These are phyloP conservation scores for Gonioctena quinquepunctata DNA, from an alignment of 1,140 invertebrate species.

Conservation along the genomic window DNA sequence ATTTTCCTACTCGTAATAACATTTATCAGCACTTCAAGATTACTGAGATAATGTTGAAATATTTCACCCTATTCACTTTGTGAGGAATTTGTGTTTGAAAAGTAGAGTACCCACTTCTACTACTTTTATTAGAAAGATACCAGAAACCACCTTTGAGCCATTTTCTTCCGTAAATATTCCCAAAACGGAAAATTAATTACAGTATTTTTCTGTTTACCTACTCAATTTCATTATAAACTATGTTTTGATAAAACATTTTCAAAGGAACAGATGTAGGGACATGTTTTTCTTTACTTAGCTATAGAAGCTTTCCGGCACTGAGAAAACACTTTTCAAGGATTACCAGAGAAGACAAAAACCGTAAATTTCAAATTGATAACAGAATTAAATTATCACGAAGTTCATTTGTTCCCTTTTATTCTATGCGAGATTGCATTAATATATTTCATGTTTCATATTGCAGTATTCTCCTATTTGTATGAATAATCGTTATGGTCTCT, in stretches of 20 bases:
- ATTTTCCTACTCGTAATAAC: too few species aligned
- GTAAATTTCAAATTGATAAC: neutral
- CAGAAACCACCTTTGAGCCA: neutral
- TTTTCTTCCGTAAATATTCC: neutral
- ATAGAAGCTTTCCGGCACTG: neutral
- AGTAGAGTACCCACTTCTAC: too few species aligned
- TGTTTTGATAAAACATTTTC: neutral
- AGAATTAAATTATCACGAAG: neutral
- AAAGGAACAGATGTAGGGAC: neutral
- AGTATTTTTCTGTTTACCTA: neutral
- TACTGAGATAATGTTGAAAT: too few species aligned
- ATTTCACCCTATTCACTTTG: too few species aligned
- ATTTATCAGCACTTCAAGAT: too few species aligned
- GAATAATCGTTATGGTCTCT: too few species aligned
- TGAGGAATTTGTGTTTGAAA: too few species aligned
- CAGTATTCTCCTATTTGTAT: neutral
- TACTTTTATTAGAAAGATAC: neutral
- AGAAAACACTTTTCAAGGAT: neutral
- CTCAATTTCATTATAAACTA: neutral
- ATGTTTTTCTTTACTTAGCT: neutral
- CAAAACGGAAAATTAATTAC: neutral
- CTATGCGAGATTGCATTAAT: neutral
- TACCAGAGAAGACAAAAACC: neutral
- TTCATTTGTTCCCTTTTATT: neutral
- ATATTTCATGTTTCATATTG: neutral